A percentile compares a stretch with the other conserved stretches of the same genome.
These are phyloP conservation scores for Scaptomyza flava DNA, from an alignment of 2,888 invertebrate genomes.

Conservation along the genomic window DNA sequence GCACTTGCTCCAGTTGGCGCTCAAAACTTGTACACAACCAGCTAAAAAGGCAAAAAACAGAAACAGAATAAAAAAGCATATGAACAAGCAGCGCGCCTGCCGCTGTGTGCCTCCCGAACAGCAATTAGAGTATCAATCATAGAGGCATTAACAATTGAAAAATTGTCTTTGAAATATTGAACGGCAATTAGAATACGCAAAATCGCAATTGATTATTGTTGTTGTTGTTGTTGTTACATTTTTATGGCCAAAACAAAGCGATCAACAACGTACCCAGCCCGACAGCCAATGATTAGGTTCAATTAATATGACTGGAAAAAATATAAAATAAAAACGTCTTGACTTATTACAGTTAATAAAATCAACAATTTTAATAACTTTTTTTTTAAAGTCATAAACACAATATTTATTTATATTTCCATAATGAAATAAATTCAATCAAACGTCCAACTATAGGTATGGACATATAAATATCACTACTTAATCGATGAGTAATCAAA, in stretches of 20 bases:
- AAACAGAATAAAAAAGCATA: background rate
- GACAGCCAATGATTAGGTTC: conserved; percentile 32
- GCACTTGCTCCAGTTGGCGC: conserved; percentile 51
- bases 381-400: background rate
- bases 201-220: conserved; percentile 39
- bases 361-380: too few relatives aligned
- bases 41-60: background rate
- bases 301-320: conserved; percentile 20
- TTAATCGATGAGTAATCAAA: background rate
- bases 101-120: conserved; percentile 40
- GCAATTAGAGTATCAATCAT: conserved; percentile 76
- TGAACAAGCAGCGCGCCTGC: background rate
- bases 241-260: conserved; percentile 3
- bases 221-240: conserved; percentile 18
- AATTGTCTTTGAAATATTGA: conserved; percentile 77
- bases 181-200: conserved; percentile 66
- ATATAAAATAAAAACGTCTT: background rate
- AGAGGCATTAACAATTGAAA: conserved; percentile 77
- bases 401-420: too few relatives aligned
- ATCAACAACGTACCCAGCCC: background rate
- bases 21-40: background rate
- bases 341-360: too few relatives aligned
- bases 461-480: background rate
- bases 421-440: too few relatives aligned
- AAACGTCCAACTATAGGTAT: too few relatives aligned